Evolutionary conservation across 2,797 vertebrate genomes (phyloP).

Genomic region (Pipistrellus nathusii): DNA sequence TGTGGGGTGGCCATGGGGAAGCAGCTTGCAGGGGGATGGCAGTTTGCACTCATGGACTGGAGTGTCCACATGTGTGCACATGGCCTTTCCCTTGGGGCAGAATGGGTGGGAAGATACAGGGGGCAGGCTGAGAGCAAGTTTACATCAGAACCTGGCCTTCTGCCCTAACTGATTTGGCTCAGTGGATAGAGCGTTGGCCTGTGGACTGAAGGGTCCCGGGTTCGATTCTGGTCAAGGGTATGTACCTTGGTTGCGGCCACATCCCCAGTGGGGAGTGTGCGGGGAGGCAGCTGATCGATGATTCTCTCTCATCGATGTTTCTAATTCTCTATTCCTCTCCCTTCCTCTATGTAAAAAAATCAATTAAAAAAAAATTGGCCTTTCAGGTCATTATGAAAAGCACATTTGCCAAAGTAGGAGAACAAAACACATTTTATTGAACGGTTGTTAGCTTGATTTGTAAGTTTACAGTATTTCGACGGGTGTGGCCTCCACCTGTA

Average conservation of each 20-base stretch:
- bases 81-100: neutral
- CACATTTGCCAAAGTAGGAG: slow-evolving; percentile 51
- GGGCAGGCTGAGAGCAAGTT: neutral
- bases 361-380: neutral
- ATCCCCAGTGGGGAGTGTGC: no score
- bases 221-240: no score
- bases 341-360: no score
- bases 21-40: neutral
- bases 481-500: neutral
- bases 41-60: neutral
- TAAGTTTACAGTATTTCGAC: slow-evolving; percentile 48
- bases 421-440: slow-evolving; percentile 73
- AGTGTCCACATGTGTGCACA: rapidly evolving
- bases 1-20: no score
- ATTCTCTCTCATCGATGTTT: no score
- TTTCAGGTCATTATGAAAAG: neutral
- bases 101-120: neutral
- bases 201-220: no score
- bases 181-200: no score
- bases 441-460: slow-evolving; percentile 44
- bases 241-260: no score
- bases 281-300: no score
- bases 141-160: neutral
- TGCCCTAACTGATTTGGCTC: no score
- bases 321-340: no score